A percentile compares a stretch with the other conserved stretches of the same genome.
phyloP scores from a whole-genome alignment of 2,797 vertebrate species.

The Halcyon smyrnensis region DNA sequence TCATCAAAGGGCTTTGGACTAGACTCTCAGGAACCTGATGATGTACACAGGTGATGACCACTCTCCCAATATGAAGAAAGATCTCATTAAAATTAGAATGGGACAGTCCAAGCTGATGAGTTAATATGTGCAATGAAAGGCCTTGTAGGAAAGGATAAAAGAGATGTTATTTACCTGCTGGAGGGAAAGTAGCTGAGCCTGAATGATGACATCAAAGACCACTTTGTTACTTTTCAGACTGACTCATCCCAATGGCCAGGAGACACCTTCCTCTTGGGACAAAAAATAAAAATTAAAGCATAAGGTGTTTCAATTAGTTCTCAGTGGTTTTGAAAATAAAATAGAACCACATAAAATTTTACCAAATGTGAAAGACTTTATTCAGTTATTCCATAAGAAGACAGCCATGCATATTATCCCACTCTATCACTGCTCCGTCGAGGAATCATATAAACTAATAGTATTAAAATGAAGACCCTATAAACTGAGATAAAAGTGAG shows the following conservation, averaged over 20 bases:
- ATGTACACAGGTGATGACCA: neutral
- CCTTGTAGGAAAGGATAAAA: neutral
- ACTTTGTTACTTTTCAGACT: neutral
- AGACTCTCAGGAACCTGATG: neutral
- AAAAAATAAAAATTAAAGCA: neutral
- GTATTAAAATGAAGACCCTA: conserved; percentile 1
- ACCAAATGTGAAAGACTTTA: neutral
- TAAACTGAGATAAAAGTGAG: neutral
- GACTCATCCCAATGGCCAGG: neutral
- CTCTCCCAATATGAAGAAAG: neutral
- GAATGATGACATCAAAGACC: neutral
- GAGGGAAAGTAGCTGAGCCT: neutral
- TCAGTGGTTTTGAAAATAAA: neutral
- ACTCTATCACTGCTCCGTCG: neutral
- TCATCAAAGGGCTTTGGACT: neutral
- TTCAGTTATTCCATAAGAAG: neutral
- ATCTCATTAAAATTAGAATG: neutral
- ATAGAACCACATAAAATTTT: neutral
- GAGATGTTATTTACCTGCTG: neutral
- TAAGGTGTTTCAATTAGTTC: neutral
- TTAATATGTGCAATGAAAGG: neutral
- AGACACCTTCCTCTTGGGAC: neutral
- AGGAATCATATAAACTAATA: neutral
- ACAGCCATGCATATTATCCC: neutral
- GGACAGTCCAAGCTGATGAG: neutral